Base-by-base conservation (phyloP, 1,140 invertebrate genomes). In the Leucophenga varia region DNA sequence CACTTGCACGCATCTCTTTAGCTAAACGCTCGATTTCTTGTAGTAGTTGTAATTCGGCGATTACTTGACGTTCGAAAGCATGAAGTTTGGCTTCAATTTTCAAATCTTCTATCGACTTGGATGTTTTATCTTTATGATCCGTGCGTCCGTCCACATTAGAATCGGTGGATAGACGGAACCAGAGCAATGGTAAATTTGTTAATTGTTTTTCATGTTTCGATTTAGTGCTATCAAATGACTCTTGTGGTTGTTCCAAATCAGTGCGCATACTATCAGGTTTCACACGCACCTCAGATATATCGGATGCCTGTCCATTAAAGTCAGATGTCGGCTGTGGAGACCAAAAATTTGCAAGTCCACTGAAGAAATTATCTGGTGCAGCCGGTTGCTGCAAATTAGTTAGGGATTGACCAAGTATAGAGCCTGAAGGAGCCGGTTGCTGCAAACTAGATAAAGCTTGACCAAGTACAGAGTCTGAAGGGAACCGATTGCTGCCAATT, bases 271-370 rank as follows among this genome's bases (percentile, higher is more conserved):
- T 10, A 32, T 67, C 57, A 1, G 67, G 67, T 21, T 51, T 59
- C 1, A 72, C 69, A 14, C 69, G 54, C 19, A 72, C 64, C 44
- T 72, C 69, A 8, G 57, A 61, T 12, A 72, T 67, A 8, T 72
- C 56, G 0, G 69, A 72, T 17, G 68, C 61, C 19, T 55, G 54
- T 13, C 36, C 35, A 16, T 14, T n/a, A 12, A 25, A 20, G n/a
- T 7, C 31, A 16, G 41, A 41, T 13, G 6, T 10, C 14, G 39
- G 7, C 6, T n/a, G n/a, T n/a, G n/a, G n/a, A n/a, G n/a, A n/a
- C n/a, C n/a, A n/a, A n/a, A n/a, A n/a, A n/a, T n/a, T n/a, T n/a
- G n/a, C n/a, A n/a, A n/a, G n/a, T n/a, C n/a, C n/a, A n/a, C n/a
- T n/a, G n/a, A n/a, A n/a, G 22, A 17, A 17, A 28, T 28, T 18